Base-by-base conservation (phyloP, 2,888 invertebrate genomes). In the Cepaea hortensis region DNA sequence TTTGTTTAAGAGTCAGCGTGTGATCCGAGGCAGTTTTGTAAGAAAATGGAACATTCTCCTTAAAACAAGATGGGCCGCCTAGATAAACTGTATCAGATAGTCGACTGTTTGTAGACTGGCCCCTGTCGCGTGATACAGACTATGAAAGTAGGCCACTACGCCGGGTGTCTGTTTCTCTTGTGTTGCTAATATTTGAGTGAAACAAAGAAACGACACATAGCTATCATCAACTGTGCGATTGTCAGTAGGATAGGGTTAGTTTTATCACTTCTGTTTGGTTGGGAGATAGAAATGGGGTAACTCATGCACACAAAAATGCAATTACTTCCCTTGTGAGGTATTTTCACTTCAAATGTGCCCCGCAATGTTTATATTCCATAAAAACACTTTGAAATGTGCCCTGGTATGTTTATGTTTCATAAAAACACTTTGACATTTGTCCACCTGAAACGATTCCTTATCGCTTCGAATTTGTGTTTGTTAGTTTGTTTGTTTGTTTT, bases 81-180 rank as follows among this genome's bases (percentile, higher is more conserved):
- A 65, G 81, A 81, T 81, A 81, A 81, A 81, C 81, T 65, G 65
- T 65, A 81, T 81, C 81, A 81, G 81, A 65, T 81, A 23, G 55
- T 62, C 18, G 46, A 1, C 3, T 61, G 62, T 9, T 81, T 65
- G 81, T 7, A 46, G 46, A 23, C 11, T 4, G 35, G 9, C 35
- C 50, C 23, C 65, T 4, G 13, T 23, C 23, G 46, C 18, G 65
- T 62, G 81, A 81, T 65, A 35, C 48, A 68, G 72, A 46, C 81
- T 81, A 23, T 65, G 65, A 65, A 81, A 65, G 46, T 65, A 81
- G 65, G 46, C 15, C 46, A 15, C 65, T 18, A 18, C 65, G 62
- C 65, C 20, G 3, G 81, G 62, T 65, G 65, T 81, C 35, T 81
- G 65, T 46, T 81, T 46, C 62, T 65, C 65, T 65, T 81, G 62